These are phyloP conservation scores for Lysandra coridon DNA, from an alignment of 2,888 invertebrate genomes.

Conservation along the genomic window DNA sequence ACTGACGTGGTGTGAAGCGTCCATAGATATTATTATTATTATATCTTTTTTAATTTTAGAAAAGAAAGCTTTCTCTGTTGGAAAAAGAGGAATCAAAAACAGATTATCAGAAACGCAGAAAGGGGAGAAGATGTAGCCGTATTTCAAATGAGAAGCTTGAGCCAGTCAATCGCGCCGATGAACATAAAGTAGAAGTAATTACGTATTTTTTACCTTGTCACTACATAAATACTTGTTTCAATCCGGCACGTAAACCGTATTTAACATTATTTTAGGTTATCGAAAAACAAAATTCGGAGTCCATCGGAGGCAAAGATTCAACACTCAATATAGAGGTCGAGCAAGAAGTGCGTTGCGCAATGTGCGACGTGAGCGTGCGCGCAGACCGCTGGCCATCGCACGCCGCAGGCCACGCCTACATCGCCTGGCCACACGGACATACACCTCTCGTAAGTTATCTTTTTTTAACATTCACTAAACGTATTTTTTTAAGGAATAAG, in stretches of 20 bases:
- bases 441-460: background rate
- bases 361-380: background rate
- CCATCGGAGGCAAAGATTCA: background rate
- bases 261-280: conserved; percentile 47
- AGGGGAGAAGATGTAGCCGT: conserved; percentile 41
- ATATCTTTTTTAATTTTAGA: background rate
- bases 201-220: background rate
- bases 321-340: background rate
- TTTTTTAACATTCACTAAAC: too few relatives aligned
- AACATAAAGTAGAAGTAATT: background rate
- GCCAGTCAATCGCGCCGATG: background rate
- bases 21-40: too few relatives aligned
- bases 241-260: conserved; percentile 35
- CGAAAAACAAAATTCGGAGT: background rate
- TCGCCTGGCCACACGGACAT: background rate
- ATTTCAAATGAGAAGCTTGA: conserved; percentile 45
- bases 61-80: conserved; percentile 16
- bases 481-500: too few relatives aligned
- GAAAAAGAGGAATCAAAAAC: background rate
- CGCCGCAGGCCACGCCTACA: conserved; percentile 9
- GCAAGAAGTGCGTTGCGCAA: background rate
- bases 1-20: too few relatives aligned
- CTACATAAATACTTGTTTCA: background rate
- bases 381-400: background rate
- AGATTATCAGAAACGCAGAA: conserved; percentile 27